These are phyloP conservation scores for rabbit (Oryctolagus cuniculus) DNA, from an alignment of 2,113 vertebrate genomes.

Conservation along the genomic window mOryCun1.1 NC_091453.1:65501501-65502000, in stretches of 20 bases:
- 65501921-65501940: too few species aligned
- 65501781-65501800: slow-evolving; percentile 1
- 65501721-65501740: slow-evolving; percentile 49
- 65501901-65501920: not conserved
- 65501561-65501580: slow-evolving; percentile 88
- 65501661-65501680: slow-evolving; percentile 84
- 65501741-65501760: not conserved
- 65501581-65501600: slow-evolving; percentile 84
- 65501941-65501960: too few species aligned
- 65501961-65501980: too few species aligned
- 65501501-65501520: slow-evolving; percentile 16
- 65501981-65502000: too few species aligned
- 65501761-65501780: not conserved
- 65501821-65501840: slow-evolving; percentile 54
- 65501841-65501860: not conserved
- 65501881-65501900: not conserved
- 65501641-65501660: slow-evolving; percentile 86
- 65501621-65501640: slow-evolving; percentile 91
- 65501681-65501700: slow-evolving; percentile 30
- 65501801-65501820: slow-evolving; percentile 26
- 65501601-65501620: slow-evolving; percentile 89
- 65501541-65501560: slow-evolving; percentile 57
- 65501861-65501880: slow-evolving; percentile 8
- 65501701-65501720: slow-evolving; percentile 21
- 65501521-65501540: slow-evolving; percentile 28